Evolutionary conservation across 2,797 vertebrate species (phyloP).

Genomic region (Paedocypris micromegethes): DNA sequence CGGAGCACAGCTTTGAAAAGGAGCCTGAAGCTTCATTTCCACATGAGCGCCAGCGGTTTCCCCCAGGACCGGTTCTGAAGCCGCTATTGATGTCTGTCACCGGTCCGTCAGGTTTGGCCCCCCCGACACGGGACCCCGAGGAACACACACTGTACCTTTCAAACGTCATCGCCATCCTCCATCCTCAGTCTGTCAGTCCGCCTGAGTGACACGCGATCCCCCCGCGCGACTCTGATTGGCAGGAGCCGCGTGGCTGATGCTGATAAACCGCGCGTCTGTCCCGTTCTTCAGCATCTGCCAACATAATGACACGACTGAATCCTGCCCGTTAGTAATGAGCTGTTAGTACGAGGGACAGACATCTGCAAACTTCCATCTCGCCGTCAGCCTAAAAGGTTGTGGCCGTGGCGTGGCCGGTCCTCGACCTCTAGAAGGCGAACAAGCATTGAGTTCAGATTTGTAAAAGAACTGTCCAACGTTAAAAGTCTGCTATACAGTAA

Average conservation of each 20-base stretch:
- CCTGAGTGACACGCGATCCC: conserved; percentile 49
- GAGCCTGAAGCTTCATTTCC: conserved; percentile 49
- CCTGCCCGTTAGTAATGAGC: conserved; percentile 28
- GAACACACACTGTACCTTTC: conserved; percentile 34
- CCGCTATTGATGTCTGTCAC: conserved; percentile 45
- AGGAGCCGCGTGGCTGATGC: conserved; percentile 55
- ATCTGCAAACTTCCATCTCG: too few species aligned
- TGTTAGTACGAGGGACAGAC: too few species aligned
- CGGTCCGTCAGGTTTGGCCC: conserved; percentile 39
- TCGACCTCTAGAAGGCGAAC: too few species aligned
- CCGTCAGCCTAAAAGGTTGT: too few species aligned
- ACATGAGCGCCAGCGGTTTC: conserved; percentile 45
- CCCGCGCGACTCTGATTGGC: conserved; percentile 57
- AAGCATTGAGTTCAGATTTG: too few species aligned
- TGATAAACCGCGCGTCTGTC: conserved; percentile 57
- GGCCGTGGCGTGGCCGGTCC: too few species aligned
- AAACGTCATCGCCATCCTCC: conserved; percentile 36
- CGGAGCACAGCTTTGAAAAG: conserved; percentile 37
- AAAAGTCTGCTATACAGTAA: too few species aligned
- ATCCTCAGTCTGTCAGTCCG: conserved; percentile 44
- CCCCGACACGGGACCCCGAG: conserved; percentile 32
- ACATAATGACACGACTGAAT: conserved; percentile 40
- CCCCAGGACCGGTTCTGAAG: conserved; percentile 50
- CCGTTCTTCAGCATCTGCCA: conserved; percentile 31
- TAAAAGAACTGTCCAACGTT: too few species aligned